Evolutionary conservation across 2,888 invertebrate genomes (phyloP).

Genomic region (Chrysomela aeneicollis): DNA sequence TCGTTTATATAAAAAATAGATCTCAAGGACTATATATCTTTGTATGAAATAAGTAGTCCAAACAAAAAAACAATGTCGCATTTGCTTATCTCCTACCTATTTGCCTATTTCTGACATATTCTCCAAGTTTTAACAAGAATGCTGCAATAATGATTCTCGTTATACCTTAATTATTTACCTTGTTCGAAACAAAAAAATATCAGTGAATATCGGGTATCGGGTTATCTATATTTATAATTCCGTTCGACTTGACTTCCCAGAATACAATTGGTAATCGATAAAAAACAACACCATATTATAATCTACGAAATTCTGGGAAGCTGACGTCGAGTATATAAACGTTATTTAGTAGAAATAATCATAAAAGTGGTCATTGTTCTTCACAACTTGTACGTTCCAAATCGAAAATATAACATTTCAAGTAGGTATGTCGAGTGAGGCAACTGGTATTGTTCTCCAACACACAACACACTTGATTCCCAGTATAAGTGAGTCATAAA

Average conservation of each 20-base stretch:
- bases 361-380: constrained; percentile 4
- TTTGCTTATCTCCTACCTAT: not conserved
- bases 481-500: not conserved
- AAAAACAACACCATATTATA: constrained; percentile 19
- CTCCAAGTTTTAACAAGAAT: not conserved
- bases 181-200: not conserved
- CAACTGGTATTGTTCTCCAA: not conserved
- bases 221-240: constrained; percentile 1
- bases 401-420: not conserved
- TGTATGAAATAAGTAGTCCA: not conserved
- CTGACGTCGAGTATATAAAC: not conserved
- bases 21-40: too few relatives aligned
- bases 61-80: not conserved
- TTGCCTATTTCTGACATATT: not conserved
- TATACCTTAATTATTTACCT: not conserved
- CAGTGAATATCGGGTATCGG: not conserved
- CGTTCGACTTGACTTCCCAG: constrained; percentile 20
- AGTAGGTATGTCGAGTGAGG: not conserved
- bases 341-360: constrained; percentile 5
- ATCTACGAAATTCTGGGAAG: constrained; percentile 29
- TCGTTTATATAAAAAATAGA: too few relatives aligned
- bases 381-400: not conserved
- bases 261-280: constrained; percentile 34
- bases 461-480: not conserved
- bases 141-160: not conserved